A percentile compares a stretch with the other conserved stretches of the same genome.
Conservation (phyloP, 1,140 invertebrate genomes). For the Chionoecetes opilio region DNA sequence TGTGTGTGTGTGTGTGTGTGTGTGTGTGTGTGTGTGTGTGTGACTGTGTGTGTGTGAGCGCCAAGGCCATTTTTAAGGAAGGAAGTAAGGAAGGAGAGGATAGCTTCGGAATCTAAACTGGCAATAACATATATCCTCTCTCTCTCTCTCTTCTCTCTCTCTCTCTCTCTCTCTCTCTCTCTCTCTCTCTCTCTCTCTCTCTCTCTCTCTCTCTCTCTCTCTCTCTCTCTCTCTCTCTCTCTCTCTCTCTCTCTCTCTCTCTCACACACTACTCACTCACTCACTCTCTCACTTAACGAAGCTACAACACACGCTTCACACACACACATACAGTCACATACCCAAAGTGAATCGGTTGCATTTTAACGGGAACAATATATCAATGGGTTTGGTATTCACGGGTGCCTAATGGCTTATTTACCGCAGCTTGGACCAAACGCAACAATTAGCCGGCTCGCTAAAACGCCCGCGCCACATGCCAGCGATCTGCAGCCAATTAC, state of each 20-base stretch:
- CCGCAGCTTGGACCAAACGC: neutral
- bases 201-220: too few relatives aligned
- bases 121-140: neutral
- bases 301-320: too few relatives aligned
- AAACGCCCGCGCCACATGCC: neutral
- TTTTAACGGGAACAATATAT: neutral
- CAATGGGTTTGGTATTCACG: neutral
- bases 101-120: neutral
- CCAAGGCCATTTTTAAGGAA: neutral
- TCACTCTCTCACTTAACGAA: too few relatives aligned
- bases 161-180: neutral
- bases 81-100: neutral
- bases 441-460: neutral
- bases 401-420: neutral
- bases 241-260: too few relatives aligned
- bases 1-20: neutral
- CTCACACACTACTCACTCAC: too few relatives aligned
- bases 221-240: too few relatives aligned
- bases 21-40: conserved; percentile 22
- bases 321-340: too few relatives aligned
- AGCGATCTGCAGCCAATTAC: neutral
- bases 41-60: neutral
- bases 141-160: neutral
- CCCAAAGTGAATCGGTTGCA: neutral
- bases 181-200: too few relatives aligned